Base-by-base conservation (phyloP, 2,113 vertebrate species). In the Suncus etruscus region DNA sequence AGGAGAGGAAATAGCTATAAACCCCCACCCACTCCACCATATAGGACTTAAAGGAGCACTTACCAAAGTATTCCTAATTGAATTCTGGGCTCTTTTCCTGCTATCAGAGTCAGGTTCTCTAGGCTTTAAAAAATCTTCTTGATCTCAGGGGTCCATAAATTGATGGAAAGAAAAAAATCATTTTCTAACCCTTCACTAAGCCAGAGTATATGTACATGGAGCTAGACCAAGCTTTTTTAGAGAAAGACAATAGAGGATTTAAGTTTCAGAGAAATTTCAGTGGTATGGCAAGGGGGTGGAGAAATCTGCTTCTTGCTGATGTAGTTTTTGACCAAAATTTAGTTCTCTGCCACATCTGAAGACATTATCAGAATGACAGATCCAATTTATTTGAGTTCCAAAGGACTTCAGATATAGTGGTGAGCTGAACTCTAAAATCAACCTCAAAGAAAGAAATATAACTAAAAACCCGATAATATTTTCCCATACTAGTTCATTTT, bases 71-170 rank as follows among this genome's bases (percentile, higher is more conserved):
- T 77, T 93, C 22, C 27, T 32, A 83, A 45, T 9, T 86, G 63
- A 65, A 90, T 58, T 84, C 16, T 29, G 22, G 69, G 2, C 0
- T 32, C 66, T 8, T 76, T 72, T 8, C 20, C 27, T 68, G n/a
- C 20, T 61, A 83, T 27, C 8, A 83, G 29, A 50, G 27, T 77
- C 74, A 83, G 74, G 22, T 72, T 32, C 31, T 8, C 8, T 4
- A 50, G 22, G 16, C 25, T 93, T 51, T 9, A 50, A 92, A 39
- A 96, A 87, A 45, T 32, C 48, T 81, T 3, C 88, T 87, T 86
- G 51, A 15, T 88, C 22, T 95, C 29, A 25, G 14, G 9, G 63
- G 18, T 45, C 11, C 4, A 63, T 39, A 11, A 25, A 20, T 91
- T 45, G 24, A 20, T 47, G 50, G 32, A 91, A 89, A 92, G 32